phyloP scores from a whole-genome alignment of 2,888 invertebrate genomes.

The Mellilla xanthometata region DNA sequence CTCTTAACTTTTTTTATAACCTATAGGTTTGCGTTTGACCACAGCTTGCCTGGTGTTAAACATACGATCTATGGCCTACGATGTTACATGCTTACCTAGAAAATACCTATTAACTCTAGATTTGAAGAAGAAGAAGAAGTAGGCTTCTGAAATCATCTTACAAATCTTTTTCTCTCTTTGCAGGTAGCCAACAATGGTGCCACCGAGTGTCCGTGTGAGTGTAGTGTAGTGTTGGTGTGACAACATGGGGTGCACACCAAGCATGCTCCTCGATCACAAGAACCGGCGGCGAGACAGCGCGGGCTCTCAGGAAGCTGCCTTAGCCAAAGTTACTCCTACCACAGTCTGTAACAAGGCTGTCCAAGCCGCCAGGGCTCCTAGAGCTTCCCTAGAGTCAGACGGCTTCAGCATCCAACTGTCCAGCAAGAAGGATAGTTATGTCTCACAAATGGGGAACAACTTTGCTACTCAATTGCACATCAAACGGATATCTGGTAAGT shows the following conservation, averaged over 20 bases:
- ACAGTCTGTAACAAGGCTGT: conserved; percentile 74
- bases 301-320: conserved; percentile 74
- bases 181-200: conserved; percentile 56
- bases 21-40: too few relatives aligned
- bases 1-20: too few relatives aligned
- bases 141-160: not conserved
- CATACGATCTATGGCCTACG: too few relatives aligned
- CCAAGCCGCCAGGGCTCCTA: conserved; percentile 70
- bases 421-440: conserved; percentile 79
- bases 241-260: conserved; percentile 85
- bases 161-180: conserved; percentile 43
- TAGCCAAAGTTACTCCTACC: conserved; percentile 70
- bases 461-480: conserved; percentile 79
- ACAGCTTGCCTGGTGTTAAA: too few relatives aligned
- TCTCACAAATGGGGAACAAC: conserved; percentile 79
- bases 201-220: conserved; percentile 58
- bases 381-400: conserved; percentile 75
- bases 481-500: conserved; percentile 78
- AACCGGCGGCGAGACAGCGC: conserved; percentile 80
- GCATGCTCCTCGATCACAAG: conserved; percentile 84
- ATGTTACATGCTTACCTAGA: too few relatives aligned
- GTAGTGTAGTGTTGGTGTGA: conserved; percentile 65
- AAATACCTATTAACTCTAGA: too few relatives aligned
- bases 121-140: too few relatives aligned
- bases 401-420: conserved; percentile 78